A percentile compares a stretch with the other conserved stretches of the same genome.
Evolutionary conservation across 2,113 vertebrate genomes (phyloP).

Genomic region (Gobius niger): DNA sequence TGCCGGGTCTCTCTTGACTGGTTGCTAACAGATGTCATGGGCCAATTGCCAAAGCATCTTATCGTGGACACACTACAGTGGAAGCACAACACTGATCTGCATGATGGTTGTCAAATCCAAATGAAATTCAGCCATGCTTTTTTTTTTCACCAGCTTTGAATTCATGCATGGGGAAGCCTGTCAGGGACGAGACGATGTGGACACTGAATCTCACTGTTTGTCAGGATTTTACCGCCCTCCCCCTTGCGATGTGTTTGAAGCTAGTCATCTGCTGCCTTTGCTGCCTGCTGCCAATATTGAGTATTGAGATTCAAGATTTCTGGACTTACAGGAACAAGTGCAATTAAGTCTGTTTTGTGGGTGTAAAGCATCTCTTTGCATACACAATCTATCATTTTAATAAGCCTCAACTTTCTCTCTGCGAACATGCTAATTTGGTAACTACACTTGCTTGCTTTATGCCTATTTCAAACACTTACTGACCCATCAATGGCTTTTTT

Average conservation of each 20-base stretch:
- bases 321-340: constrained; percentile 69
- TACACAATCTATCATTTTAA: constrained; percentile 78
- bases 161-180: constrained; percentile 77
- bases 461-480: constrained; percentile 52
- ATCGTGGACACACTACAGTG: constrained; percentile 65
- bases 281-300: constrained; percentile 71
- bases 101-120: constrained; percentile 72
- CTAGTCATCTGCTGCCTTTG: constrained; percentile 70
- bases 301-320: constrained; percentile 73
- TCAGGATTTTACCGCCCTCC: constrained; percentile 76
- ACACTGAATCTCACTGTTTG: constrained; percentile 75
- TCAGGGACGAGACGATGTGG: constrained; percentile 75
- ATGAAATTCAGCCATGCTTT: constrained; percentile 70
- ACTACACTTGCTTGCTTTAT: constrained; percentile 51
- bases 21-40: constrained; percentile 63
- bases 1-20: constrained; percentile 57
- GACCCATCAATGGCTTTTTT: constrained; percentile 43
- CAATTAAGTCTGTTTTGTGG: constrained; percentile 77
- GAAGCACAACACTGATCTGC: constrained; percentile 68
- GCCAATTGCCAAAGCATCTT: constrained; percentile 69
- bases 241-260: constrained; percentile 66
- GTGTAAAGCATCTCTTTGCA: constrained; percentile 67
- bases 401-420: constrained; percentile 65
- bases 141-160: constrained; percentile 71
- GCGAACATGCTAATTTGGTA: constrained; percentile 63